Evolutionary conservation across 1,140 invertebrate species (phyloP).

Genomic region (Brachionus sp.): DNA sequence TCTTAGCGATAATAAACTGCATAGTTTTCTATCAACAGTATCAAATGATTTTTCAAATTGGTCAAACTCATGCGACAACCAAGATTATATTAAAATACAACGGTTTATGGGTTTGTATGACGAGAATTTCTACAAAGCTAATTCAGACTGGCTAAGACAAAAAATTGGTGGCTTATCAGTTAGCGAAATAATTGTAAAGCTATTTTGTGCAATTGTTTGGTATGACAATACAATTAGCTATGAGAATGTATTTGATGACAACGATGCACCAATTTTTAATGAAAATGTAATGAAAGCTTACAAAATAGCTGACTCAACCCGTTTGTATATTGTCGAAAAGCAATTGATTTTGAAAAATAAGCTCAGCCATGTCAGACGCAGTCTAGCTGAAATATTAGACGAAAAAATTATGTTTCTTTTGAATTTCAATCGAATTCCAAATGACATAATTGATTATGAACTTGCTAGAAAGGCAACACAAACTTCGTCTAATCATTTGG

Average conservation of each 20-base stretch:
- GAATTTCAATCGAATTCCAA: not conserved
- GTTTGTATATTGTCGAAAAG: slow-evolving; percentile 18
- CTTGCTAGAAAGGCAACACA: not conserved
- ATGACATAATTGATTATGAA: not conserved
- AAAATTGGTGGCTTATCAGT: not conserved
- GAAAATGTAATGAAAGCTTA: not conserved
- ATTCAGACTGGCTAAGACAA: not conserved
- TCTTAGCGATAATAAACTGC: not conserved
- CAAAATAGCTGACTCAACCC: not conserved
- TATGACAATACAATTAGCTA: slow-evolving; percentile 7
- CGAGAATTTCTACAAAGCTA: not conserved
- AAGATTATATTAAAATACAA: not conserved
- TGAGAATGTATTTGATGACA: not conserved
- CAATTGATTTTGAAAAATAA: not conserved
- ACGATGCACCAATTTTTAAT: not conserved
- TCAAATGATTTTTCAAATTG: not conserved
- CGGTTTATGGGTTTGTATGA: slow-evolving; percentile 5
- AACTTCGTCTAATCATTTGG: not conserved
- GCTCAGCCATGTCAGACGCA: not conserved
- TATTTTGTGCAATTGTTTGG: slow-evolving; percentile 35
- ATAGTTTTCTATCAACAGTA: not conserved
- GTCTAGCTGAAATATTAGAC: slow-evolving; percentile 12
- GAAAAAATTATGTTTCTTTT: slow-evolving; percentile 31
- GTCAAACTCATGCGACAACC: not conserved
- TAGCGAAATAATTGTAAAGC: not conserved